These are phyloP conservation scores for Metellina segmentata DNA, from an alignment of 2,888 invertebrate species.

Conservation along the genomic window DNA sequence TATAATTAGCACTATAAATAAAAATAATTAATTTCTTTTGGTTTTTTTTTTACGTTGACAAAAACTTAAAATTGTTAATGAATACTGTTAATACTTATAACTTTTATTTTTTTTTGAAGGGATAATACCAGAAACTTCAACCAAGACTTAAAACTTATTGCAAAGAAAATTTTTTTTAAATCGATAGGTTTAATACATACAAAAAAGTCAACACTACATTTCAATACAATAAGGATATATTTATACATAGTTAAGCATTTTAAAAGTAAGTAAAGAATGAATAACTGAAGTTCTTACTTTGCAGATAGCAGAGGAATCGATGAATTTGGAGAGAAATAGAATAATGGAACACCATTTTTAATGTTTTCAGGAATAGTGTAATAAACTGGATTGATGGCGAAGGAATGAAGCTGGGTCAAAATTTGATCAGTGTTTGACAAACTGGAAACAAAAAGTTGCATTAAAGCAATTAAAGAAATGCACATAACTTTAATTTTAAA, in stretches of 20 bases:
- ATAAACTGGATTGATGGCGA: slow-evolving; percentile 84
- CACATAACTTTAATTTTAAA: background rate
- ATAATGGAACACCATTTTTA: slow-evolving; percentile 87
- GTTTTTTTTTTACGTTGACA: no score
- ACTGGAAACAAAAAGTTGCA: slow-evolving; percentile 78
- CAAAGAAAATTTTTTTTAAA: no score
- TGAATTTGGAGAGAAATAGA: slow-evolving; percentile 83
- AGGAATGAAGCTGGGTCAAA: slow-evolving; percentile 87
- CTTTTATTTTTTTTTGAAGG: no score
- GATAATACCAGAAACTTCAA: no score
- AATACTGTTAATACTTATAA: no score
- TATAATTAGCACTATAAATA: no score
- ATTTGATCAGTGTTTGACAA: slow-evolving; percentile 86
- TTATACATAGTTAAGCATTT: background rate
- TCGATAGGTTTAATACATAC: no score
- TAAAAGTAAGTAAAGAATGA: background rate
- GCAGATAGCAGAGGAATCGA: slow-evolving; percentile 79
- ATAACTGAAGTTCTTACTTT: slow-evolving; percentile 79
- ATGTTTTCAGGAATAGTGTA: slow-evolving; percentile 87
- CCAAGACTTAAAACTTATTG: no score
- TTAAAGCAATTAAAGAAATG: background rate
- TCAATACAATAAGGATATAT: background rate
- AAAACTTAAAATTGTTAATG: no score
- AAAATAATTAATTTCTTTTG: no score
- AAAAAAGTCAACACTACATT: background rate